A percentile compares a stretch with the other conserved stretches of the same genome.
These are phyloP conservation scores for Xylota segnis DNA, from an alignment of 2,888 invertebrate genomes.

Conservation along the genomic window DNA sequence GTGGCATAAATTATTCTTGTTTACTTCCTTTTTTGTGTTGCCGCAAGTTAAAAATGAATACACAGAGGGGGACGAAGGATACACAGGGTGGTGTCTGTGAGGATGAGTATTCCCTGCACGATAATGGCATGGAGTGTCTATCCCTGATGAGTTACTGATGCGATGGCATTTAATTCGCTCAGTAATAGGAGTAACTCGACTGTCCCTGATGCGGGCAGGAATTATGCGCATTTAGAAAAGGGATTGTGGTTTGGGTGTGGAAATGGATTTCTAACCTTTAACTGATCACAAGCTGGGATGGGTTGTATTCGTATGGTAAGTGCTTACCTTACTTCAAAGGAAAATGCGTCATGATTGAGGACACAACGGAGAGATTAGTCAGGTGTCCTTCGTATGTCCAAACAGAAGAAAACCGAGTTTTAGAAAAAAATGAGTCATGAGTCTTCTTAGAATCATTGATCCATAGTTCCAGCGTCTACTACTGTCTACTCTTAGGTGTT, in stretches of 20 bases:
- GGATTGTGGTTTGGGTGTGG: conserved; percentile 33
- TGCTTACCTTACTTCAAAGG: background rate
- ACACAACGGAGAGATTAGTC: background rate
- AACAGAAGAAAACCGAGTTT: no score
- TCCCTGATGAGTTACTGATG: conserved; percentile 42
- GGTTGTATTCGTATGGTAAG: conserved; percentile 6
- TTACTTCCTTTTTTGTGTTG: conserved; percentile 63
- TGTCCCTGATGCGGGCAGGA: conserved; percentile 40
- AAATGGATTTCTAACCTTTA: conserved; percentile 52
- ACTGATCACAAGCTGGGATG: conserved; percentile 39
- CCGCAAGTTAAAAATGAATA: conserved; percentile 62
- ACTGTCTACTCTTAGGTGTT: no score
- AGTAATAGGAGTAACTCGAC: conserved; percentile 16
- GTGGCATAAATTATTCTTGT: conserved; percentile 70
- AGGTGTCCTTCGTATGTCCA: no score
- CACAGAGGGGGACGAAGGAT: background rate
- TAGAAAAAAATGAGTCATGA: no score
- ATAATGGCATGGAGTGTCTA: conserved; percentile 17
- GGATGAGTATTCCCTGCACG: background rate
- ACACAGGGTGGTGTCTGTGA: background rate
- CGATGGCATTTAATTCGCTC: conserved; percentile 50
- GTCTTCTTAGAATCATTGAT: no score
- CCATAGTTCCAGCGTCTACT: no score
- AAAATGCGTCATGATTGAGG: background rate
- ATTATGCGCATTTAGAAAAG: conserved; percentile 35